Conservation (phyloP, 1,140 invertebrate species). For the Drosophila orena region DNA sequence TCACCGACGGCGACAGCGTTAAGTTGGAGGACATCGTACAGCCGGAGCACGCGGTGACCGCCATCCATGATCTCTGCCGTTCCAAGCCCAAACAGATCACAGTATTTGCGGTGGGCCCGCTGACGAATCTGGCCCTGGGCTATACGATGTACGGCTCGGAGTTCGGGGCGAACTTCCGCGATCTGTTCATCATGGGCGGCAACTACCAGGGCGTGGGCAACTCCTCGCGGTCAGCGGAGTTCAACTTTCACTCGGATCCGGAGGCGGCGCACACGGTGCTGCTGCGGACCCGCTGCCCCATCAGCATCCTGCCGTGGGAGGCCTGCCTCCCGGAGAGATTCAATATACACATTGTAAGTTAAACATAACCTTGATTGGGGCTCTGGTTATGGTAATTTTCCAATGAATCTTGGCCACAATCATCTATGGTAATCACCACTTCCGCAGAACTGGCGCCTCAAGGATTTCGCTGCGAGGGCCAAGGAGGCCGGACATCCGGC, state of each 20-base stretch:
- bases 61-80: slow-evolving; percentile 85
- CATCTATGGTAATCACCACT: no score
- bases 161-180: slow-evolving; percentile 87
- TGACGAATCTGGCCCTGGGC: slow-evolving; percentile 92
- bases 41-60: slow-evolving; percentile 75
- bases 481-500: slow-evolving; percentile 49
- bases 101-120: slow-evolving; percentile 89
- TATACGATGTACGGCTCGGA: slow-evolving; percentile 88
- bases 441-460: slow-evolving; percentile 86
- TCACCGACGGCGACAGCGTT: slow-evolving; percentile 13
- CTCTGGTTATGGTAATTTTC: no score
- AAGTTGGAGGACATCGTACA: slow-evolving; percentile 57
- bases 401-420: no score
- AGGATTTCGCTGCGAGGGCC: slow-evolving; percentile 54
- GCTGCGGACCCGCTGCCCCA: slow-evolving; percentile 86
- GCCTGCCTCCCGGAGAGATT: slow-evolving; percentile 85
- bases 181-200: slow-evolving; percentile 91
- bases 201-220: slow-evolving; percentile 90
- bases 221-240: slow-evolving; percentile 89
- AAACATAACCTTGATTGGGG: no score
- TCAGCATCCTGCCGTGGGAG: slow-evolving; percentile 89
- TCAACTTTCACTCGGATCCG: slow-evolving; percentile 92
- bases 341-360: slow-evolving; percentile 85
- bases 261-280: slow-evolving; percentile 91
- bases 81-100: slow-evolving; percentile 85